A percentile compares a stretch with the other conserved stretches of the same genome.
phyloP scores from a whole-genome alignment of 2,888 invertebrate genomes.

The Gasteruption jaculator region DNA sequence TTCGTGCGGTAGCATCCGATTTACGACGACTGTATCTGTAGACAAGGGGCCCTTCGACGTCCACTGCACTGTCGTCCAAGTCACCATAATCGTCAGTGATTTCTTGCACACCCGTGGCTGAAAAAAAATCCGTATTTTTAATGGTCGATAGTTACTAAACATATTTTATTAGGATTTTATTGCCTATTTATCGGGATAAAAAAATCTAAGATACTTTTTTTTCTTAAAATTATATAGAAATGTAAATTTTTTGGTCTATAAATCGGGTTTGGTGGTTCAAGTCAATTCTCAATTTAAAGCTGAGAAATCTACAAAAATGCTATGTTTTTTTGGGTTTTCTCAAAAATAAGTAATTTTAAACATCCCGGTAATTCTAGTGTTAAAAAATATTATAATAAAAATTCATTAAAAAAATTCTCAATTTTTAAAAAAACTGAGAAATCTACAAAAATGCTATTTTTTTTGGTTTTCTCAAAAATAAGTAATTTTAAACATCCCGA shows the following conservation, averaged over 20 bases:
- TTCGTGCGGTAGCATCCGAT: conserved; percentile 40
- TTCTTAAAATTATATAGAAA: conserved; percentile 15
- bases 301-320: too few species aligned
- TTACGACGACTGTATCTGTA: conserved; percentile 45
- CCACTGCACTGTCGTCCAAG: conserved; percentile 43
- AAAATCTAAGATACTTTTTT: not conserved
- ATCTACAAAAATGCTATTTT: conserved; percentile 1
- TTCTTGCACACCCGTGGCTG: conserved; percentile 34
- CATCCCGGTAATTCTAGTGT: too few species aligned
- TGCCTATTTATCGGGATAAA: too few species aligned
- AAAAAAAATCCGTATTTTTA: conserved; percentile 27
- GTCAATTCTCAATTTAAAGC: too few species aligned
- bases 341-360: too few species aligned
- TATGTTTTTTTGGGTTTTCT: too few species aligned
- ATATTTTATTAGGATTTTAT: too few species aligned
- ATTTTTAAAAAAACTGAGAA: not conserved
- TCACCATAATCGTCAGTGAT: conserved; percentile 41
- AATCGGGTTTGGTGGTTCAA: too few species aligned
- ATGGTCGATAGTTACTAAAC: too few species aligned
- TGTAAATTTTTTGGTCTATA: too few species aligned
- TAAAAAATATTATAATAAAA: conserved; percentile 1
- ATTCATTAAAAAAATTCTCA: not conserved
- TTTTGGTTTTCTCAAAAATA: not conserved
- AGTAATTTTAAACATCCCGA: too few species aligned
- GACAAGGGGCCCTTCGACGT: conserved; percentile 41